Conservation (phyloP, 1,140 invertebrate species). For the Macrosteles quadrilineatus region DNA sequence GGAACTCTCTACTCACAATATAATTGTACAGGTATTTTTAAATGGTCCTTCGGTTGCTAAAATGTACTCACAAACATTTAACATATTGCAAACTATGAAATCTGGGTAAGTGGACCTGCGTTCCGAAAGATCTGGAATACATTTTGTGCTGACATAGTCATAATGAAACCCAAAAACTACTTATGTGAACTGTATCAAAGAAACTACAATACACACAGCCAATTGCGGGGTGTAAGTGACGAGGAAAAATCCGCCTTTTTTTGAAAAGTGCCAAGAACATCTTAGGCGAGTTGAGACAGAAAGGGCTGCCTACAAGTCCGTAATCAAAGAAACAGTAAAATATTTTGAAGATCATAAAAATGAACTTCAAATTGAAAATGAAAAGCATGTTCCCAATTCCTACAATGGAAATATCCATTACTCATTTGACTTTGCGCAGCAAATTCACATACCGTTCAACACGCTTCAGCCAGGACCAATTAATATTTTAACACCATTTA, state of each 20-base stretch:
- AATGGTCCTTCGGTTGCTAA: no score
- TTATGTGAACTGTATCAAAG: conserved; percentile 18
- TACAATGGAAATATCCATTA: conserved; percentile 27
- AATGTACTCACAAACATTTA: no score
- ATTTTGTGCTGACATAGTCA: conserved; percentile 26
- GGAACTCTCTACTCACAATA: no score
- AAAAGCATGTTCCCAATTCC: background rate
- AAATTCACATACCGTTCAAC: conserved; percentile 30
- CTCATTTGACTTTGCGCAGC: conserved; percentile 33
- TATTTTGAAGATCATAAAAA: background rate
- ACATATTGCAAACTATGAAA: no score
- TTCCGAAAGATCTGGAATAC: conserved; percentile 8
- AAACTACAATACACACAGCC: background rate
- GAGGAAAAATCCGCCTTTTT: conserved; percentile 7
- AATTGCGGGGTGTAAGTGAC: background rate
- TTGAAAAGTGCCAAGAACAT: conserved; percentile 7
- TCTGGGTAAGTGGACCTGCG: background rate
- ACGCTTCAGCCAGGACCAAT: conserved; percentile 33
- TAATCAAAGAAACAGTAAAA: background rate
- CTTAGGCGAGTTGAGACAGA: conserved; percentile 14
- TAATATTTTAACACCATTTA: conserved; percentile 35
- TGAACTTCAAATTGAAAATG: background rate
- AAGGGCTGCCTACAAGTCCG: conserved; percentile 7
- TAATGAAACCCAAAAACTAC: conserved; percentile 16
- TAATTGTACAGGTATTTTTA: no score